A percentile compares a stretch with the other conserved stretches of the same genome.
phyloP scores from a whole-genome alignment of 1,140 invertebrate genomes.

The Trichonephila inaurata region DNA sequence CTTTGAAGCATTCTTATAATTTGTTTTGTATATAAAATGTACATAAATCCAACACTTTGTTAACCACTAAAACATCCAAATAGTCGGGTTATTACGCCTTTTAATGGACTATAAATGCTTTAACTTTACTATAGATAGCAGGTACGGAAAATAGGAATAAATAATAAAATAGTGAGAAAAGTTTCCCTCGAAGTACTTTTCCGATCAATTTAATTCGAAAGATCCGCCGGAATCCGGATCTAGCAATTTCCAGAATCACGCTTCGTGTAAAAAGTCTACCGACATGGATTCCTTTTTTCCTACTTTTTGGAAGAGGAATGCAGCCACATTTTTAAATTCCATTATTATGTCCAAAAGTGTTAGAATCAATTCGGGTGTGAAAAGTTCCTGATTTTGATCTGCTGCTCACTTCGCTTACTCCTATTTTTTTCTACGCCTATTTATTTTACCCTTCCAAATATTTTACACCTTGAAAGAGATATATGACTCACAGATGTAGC shows the following conservation, averaged over 20 bases:
- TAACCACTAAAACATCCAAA: too few species aligned
- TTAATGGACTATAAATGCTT: not conserved
- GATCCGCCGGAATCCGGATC: constrained; percentile 2
- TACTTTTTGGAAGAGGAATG: not conserved
- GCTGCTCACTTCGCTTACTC: not conserved
- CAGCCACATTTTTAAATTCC: constrained; percentile 24
- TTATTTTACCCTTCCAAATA: not conserved
- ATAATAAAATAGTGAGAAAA: constrained; percentile 15
- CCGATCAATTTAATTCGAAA: constrained; percentile 64
- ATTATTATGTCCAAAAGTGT: constrained; percentile 59
- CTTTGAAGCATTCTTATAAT: too few species aligned
- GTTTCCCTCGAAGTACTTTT: constrained; percentile 42
- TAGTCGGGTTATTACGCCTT: too few species aligned
- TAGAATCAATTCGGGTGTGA: not conserved
- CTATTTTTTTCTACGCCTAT: not conserved
- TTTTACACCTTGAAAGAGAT: too few species aligned
- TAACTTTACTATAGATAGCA: not conserved
- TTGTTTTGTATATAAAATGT: too few species aligned
- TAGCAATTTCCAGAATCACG: constrained; percentile 62
- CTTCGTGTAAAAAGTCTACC: constrained; percentile 45
- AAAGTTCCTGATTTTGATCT: not conserved
- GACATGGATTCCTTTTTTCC: constrained; percentile 55
- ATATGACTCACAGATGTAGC: too few species aligned
- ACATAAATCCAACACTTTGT: too few species aligned
- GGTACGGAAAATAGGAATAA: not conserved